Percentiles rank a stretch among this genome's conserved stretches.
phyloP scores from a whole-genome alignment of 2,113 vertebrate genomes.

The Morone saxatilis region DNA sequence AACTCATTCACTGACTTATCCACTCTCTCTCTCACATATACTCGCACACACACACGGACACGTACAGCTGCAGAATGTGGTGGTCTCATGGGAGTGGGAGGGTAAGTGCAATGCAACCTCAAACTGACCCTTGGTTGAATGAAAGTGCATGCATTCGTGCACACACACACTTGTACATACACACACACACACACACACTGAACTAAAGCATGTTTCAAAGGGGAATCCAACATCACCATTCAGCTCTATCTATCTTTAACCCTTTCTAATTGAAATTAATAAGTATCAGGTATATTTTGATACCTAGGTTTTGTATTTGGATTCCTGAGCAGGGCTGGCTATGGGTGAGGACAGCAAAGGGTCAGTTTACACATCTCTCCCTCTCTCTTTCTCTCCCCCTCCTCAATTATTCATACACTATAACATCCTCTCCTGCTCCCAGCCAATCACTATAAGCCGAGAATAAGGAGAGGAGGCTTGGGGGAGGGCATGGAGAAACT shows the following conservation, averaged over 20 bases:
- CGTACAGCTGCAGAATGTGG: conserved; percentile 59
- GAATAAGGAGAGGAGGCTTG: conserved; percentile 61
- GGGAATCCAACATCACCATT: conserved; percentile 24
- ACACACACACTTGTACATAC: conserved; percentile 6
- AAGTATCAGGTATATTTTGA: conserved; percentile 13
- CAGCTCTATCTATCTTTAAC: conserved; percentile 33
- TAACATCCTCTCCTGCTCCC: conserved; percentile 70
- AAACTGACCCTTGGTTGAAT: conserved; percentile 65
- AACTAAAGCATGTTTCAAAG: conserved; percentile 16
- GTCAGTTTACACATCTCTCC: conserved; percentile 79
- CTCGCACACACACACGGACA: neutral
- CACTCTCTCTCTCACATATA: conserved; percentile 25
- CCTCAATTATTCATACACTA: conserved; percentile 81
- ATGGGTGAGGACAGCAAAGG: conserved; percentile 55
- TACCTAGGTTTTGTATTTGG: conserved; percentile 27
- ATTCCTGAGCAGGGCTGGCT: conserved; percentile 54
- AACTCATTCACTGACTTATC: conserved; percentile 75
- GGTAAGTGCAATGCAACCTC: conserved; percentile 77
- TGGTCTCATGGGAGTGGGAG: conserved; percentile 63
- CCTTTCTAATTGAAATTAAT: conserved; percentile 2
- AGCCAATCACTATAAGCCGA: conserved; percentile 66
- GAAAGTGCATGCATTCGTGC: conserved; percentile 48
- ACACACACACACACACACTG: neutral
- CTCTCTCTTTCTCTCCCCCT: conserved; percentile 54
- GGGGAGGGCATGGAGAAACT: conserved; percentile 67